Base-by-base conservation (phyloP, 2,797 vertebrate species). In the Pyrocephalus nanus region DNA sequence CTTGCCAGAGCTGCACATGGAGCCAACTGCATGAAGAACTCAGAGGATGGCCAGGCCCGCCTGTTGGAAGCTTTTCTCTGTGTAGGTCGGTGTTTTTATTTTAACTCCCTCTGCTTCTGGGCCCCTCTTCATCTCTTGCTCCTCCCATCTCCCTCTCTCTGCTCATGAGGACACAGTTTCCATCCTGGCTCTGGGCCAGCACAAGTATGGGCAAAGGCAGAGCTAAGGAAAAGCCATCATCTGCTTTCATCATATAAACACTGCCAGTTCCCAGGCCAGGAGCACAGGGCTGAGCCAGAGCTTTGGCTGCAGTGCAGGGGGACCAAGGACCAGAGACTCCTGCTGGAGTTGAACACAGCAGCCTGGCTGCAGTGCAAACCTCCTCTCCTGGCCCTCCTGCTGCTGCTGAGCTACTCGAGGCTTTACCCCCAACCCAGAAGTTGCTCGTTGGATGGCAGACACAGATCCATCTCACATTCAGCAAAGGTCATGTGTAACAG, bases 121-220 rank as follows among this genome's bases (percentile, higher is more conserved):
- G 93, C 95, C 96, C 85, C 94, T 94, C 79, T 92, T 92, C 22
- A 15, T 84, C 79, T 81, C 88, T 79, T 0, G 40, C 92, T 76
- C 74, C 73, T 88, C 90, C 83, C 85, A 97, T 96, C 95, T 97
- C 92, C 93, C 97, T 96, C 94, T 97, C 91, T 96, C 96, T 60
- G 91, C 95, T 97, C 96, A 96, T 94, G 94, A 97, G 93, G 97
- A 96, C 90, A 96, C 95, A 96, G 85, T 96, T 97, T 97, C 98
- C 97, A 98, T 93, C 92, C 97, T 97, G 98, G 97, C 97, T 71
- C 75, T 55, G 29, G 62, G 97, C 98, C 98, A 97, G 95, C 93
- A 94, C 73, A 70, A 93, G 94, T 86, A 96, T 76, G 96, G 97
- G 96, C 94, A 97, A 95, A 97, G 67, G 92, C 95, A 96, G 96